Conservation (phyloP, 2,888 invertebrate genomes). For the Tenthredo mesomela region DNA sequence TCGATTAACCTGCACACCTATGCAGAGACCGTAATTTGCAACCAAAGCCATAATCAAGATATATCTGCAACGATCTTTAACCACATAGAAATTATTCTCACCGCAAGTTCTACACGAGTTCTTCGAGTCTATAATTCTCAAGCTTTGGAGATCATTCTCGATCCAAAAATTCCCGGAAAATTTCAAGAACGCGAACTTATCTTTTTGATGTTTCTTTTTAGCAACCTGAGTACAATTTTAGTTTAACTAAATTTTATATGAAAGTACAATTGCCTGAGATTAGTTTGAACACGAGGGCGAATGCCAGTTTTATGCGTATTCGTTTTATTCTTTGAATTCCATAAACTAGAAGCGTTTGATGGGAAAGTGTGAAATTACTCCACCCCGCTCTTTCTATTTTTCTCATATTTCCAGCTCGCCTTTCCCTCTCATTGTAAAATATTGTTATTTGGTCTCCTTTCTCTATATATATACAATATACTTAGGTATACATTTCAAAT, state of each 20-base stretch:
- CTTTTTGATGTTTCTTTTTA: background rate
- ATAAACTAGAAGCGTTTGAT: background rate
- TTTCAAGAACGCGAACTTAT: background rate
- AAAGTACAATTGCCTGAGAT: background rate
- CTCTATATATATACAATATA: background rate
- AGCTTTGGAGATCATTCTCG: background rate
- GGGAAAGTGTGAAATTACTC: slow-evolving; percentile 50
- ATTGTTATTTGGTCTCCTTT: slow-evolving; percentile 13
- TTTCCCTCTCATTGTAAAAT: slow-evolving; percentile 40
- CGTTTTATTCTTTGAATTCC: background rate
- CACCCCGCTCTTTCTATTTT: slow-evolving; percentile 10
- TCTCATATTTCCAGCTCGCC: background rate
- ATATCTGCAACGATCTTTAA: background rate
- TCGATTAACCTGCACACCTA: background rate
- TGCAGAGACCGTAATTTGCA: background rate
- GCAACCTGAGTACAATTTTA: background rate
- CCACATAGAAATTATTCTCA: background rate
- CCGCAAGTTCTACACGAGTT: background rate
- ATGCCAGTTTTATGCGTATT: background rate
- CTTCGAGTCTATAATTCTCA: background rate
- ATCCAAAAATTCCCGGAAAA: background rate
- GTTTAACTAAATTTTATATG: background rate
- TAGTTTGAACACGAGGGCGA: background rate
- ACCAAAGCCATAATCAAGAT: background rate
- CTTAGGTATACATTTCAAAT: background rate